These are phyloP conservation scores for Aurelia sp. DNA, from an alignment of 30 jellyfish, hydroid and myxozoan species.

Conservation along the genomic window DNA sequence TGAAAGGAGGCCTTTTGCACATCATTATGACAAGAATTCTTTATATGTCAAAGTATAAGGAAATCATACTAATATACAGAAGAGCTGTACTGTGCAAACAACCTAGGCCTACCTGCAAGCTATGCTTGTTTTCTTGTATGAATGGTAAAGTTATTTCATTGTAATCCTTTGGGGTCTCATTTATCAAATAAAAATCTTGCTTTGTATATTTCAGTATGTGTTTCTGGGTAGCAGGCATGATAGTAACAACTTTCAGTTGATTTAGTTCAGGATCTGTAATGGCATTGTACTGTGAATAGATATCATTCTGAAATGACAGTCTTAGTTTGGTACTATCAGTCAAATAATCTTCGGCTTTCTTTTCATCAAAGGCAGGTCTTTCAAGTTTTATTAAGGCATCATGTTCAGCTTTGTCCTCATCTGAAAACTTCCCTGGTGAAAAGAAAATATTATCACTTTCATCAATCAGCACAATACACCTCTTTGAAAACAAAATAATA, in stretches of 20 bases:
- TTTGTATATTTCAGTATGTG: conserved; percentile 79
- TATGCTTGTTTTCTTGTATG: conserved; percentile 62
- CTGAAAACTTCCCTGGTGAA: conserved; percentile 45
- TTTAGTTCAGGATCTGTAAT: conserved; percentile 54
- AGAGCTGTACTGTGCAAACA: not conserved
- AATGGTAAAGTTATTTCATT: conserved; percentile 69
- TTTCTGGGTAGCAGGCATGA: conserved; percentile 84
- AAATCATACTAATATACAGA: not conserved
- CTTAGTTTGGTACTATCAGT: conserved; percentile 39
- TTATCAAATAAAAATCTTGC: conserved; percentile 49
- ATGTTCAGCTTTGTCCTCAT: conserved; percentile 46
- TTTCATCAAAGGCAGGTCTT: conserved; percentile 87
- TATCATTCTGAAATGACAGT: conserved; percentile 70
- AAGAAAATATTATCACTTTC: not conserved
- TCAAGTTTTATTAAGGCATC: conserved; percentile 75
- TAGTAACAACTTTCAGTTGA: conserved; percentile 52
- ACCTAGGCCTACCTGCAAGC: conserved; percentile 67
- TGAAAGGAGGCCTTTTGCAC: not conserved
- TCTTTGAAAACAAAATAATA: not conserved
- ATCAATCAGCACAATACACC: too few relatives aligned
- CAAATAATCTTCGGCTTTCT: conserved; percentile 37
- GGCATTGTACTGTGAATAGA: conserved; percentile 77
- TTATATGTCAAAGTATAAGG: too few relatives aligned
- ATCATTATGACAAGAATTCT: too few relatives aligned
- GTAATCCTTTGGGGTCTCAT: conserved; percentile 87